Evolutionary conservation across 2,113 vertebrate genomes (phyloP), one percentile per base, ranked within the genome.

Genomic region (Peromyscus maniculatus): DNA sequence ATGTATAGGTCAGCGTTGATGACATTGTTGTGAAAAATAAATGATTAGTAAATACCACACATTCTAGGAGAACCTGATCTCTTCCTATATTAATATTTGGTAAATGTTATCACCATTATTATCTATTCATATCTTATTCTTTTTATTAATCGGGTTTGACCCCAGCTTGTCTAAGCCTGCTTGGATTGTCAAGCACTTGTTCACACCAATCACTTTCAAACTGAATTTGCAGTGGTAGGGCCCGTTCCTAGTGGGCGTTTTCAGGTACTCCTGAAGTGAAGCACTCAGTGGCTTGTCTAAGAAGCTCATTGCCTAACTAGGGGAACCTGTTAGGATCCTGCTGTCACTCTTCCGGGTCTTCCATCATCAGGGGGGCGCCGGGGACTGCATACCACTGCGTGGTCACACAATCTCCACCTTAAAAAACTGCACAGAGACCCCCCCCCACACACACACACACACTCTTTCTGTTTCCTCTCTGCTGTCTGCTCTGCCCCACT

Each of bases 1-100:
- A 1, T 49, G 33, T 46, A 36, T 59, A 88, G 57, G 86, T 55
- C n/a, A 75, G 26, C 86, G 31, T 71, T 87, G 26, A 71, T 80
- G 46, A 93, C 62, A 87, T 4, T 71, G 24, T 84, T 95, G n/a
- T 71, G n/a, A 94, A 26, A 72, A 82, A 87, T 88, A 72, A 87
- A 83, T 79, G n/a, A 3, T 57, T 90, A 90, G 36, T 67, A 91
- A 89, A 55, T 43, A 82, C n/a, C 64, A 94, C 79, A 71, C 52
- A 71, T 49, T 91, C 62, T 52, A 67, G 49, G 49, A 79, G 28
- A 77, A 13, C 3, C 57, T 91, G 55, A 84, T 4, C 39, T 79
- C 82, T 75, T 80, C 67, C 52, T 55, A 17, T 10, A 80, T 15
- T 36, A 77, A 89, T 80, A 89, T 43, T 88, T 39, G 71, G 13